A percentile compares a stretch with the other conserved stretches of the same genome.
phyloP scores from a whole-genome alignment of 2,797 vertebrate genomes.

The Antrozous pallidus region DNA sequence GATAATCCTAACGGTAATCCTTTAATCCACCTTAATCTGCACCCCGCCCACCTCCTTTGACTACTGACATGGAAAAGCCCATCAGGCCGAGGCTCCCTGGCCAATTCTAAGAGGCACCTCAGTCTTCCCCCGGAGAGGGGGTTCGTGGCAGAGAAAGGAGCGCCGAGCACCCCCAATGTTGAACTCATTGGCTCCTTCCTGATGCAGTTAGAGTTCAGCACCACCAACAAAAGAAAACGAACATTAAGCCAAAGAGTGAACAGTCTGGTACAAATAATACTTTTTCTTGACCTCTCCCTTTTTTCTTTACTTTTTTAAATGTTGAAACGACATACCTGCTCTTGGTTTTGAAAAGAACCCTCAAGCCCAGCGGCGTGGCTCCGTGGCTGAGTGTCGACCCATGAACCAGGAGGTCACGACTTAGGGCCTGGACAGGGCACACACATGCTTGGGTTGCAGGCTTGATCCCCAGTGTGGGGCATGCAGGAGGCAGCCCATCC shows the following conservation, averaged over 20 bases:
- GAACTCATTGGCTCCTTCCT: background rate
- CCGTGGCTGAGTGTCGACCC: no score
- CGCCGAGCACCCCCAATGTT: background rate
- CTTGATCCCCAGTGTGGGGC: no score
- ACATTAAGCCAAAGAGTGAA: background rate
- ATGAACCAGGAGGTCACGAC: no score
- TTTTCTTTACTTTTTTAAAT: background rate
- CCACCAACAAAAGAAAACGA: background rate
- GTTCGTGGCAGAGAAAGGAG: constrained; percentile 6
- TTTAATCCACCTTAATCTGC: constrained; percentile 77
- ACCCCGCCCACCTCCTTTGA: constrained; percentile 66
- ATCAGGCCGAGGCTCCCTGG: background rate
- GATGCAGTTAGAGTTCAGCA: background rate
- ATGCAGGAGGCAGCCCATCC: no score
- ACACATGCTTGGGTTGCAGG: no score
- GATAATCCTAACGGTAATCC: constrained; percentile 70
- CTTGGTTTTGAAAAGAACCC: background rate
- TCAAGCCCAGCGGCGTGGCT: background rate
- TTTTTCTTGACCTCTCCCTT: background rate
- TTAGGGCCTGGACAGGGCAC: no score
- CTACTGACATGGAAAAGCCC: constrained; percentile 42
- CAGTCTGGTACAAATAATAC: background rate
- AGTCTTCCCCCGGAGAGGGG: background rate
- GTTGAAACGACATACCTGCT: background rate
- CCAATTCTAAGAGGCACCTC: constrained; percentile 34